Evolutionary conservation across 2,888 invertebrate species (phyloP).

Genomic region (Seladonia tumulorum): DNA sequence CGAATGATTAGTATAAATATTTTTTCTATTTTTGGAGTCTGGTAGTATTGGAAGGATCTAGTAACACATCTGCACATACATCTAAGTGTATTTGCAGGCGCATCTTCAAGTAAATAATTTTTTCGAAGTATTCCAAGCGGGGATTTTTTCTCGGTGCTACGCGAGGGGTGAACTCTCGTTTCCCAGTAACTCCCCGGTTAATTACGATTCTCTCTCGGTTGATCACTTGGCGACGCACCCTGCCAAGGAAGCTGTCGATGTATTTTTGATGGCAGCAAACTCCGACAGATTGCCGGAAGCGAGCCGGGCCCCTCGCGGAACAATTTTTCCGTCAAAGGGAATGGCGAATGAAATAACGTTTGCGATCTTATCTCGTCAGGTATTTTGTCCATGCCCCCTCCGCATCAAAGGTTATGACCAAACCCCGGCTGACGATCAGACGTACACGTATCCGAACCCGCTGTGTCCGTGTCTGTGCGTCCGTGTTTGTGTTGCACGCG

Average conservation of each 20-base stretch:
- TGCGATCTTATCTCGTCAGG: slow-evolving; percentile 77
- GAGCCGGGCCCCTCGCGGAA: slow-evolving; percentile 60
- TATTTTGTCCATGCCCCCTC: slow-evolving; percentile 75
- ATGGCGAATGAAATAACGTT: slow-evolving; percentile 76
- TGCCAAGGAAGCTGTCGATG: slow-evolving; percentile 49
- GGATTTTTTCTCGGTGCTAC: background rate
- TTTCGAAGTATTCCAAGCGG: background rate
- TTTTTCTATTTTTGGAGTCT: too few relatives aligned
- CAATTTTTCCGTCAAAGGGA: slow-evolving; percentile 73
- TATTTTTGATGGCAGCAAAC: slow-evolving; percentile 61
- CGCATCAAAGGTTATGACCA: slow-evolving; percentile 75
- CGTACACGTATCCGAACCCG: slow-evolving; percentile 31
- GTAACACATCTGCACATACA: too few relatives aligned
- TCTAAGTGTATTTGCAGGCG: too few relatives aligned
- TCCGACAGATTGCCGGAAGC: slow-evolving; percentile 56
- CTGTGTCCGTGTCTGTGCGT: background rate
- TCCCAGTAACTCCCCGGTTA: background rate
- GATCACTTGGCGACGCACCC: background rate
- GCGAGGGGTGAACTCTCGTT: background rate
- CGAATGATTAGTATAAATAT: too few relatives aligned
- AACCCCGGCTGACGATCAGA: slow-evolving; percentile 71
- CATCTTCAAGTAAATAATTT: background rate
- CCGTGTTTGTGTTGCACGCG: background rate
- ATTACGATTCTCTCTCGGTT: slow-evolving; percentile 14
- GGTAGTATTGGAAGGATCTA: too few relatives aligned